phyloP scores from a whole-genome alignment of 2,797 vertebrate genomes.

The Thaleichthys pacificus region DNA sequence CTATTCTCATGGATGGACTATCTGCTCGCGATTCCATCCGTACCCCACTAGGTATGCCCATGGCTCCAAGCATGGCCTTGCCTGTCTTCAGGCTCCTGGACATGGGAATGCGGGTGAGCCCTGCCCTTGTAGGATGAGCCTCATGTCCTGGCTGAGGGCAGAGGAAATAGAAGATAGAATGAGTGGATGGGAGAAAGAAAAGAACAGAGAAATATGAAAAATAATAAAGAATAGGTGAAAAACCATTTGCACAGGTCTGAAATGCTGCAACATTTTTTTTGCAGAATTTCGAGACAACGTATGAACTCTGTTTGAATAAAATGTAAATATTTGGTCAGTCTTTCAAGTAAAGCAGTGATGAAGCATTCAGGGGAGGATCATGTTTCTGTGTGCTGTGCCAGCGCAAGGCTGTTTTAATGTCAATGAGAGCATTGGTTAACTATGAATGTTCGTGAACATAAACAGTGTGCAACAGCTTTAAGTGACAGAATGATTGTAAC shows the following conservation, averaged over 20 bases:
- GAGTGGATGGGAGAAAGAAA: background rate
- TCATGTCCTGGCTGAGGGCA: conserved; percentile 83
- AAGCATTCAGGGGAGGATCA: conserved; percentile 10
- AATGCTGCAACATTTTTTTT: conserved; percentile 32
- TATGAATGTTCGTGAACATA: conserved; percentile 58
- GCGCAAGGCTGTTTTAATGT: conserved; percentile 52
- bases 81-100: conserved; percentile 98
- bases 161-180: background rate
- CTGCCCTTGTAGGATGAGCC: conserved; percentile 80
- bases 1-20: conserved; percentile 95
- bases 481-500: conserved; percentile 39
- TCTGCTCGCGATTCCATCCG: conserved; percentile 92
- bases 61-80: conserved; percentile 87
- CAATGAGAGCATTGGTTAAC: conserved; percentile 40
- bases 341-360: conserved; percentile 26
- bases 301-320: conserved; percentile 29
- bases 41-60: conserved; percentile 87
- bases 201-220: background rate
- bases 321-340: conserved; percentile 56
- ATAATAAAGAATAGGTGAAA: conserved; percentile 18
- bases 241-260: conserved; percentile 17
- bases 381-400: conserved; percentile 23
- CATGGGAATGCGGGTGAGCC: conserved; percentile 96
- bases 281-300: conserved; percentile 19
- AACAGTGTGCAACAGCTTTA: conserved; percentile 56